Percentiles rank a stretch among this genome's conserved stretches.
These are phyloP conservation scores for Burhinus bistriatus DNA, from an alignment of 2,113 vertebrate species.

Conservation along the genomic window DNA sequence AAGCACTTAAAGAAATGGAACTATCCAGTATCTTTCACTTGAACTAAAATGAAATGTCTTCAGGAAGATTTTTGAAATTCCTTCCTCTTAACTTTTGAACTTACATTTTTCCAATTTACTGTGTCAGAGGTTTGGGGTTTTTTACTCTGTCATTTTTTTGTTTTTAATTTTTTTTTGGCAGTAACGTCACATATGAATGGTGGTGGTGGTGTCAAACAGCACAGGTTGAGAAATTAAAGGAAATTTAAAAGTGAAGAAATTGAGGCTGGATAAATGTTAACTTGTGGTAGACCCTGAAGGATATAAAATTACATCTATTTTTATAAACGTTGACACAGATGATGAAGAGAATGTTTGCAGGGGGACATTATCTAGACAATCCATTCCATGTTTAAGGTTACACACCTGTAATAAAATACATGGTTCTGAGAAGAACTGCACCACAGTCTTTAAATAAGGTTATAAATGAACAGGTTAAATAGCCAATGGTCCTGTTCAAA, in stretches of 20 bases:
- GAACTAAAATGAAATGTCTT: not conserved
- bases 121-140: rapidly evolving
- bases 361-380: not conserved
- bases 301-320: not conserved
- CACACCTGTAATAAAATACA: not conserved
- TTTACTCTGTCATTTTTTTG: not conserved
- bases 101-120: not conserved
- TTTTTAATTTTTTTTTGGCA: not conserved
- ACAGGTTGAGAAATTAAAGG: not conserved
- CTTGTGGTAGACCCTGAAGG: not conserved
- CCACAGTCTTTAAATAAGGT: not conserved
- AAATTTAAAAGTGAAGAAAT: not conserved
- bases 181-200: not conserved
- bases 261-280: not conserved
- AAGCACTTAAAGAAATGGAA: not conserved
- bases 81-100: not conserved
- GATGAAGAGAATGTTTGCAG: not conserved
- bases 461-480: not conserved
- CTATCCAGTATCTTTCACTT: not conserved
- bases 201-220: not conserved
- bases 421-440: not conserved
- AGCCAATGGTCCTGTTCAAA: not conserved
- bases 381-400: not conserved
- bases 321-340: not conserved
- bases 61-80: not conserved